Percentiles rank a stretch among this genome's conserved stretches.
These are phyloP conservation scores for Orbicella faveolata DNA, from an alignment of 64 coral and sea anemone genomes.

Conservation along the genomic window DNA sequence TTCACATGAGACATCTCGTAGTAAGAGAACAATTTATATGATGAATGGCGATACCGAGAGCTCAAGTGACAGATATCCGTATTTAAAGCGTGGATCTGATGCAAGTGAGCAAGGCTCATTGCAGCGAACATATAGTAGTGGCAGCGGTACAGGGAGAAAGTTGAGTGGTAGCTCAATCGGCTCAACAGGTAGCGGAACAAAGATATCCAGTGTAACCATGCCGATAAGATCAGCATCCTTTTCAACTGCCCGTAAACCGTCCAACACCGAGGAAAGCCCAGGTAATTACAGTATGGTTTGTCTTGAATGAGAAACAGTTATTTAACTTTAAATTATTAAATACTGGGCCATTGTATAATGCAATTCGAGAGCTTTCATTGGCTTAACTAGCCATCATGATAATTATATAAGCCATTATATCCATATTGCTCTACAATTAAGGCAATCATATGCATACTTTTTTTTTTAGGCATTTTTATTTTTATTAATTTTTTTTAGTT, in stretches of 20 bases:
- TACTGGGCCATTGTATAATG: no score
- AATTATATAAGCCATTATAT: no score
- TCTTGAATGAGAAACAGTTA: no score
- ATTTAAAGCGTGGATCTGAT: constrained; percentile 9
- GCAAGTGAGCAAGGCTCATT: constrained; percentile 12
- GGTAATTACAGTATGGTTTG: constrained; percentile 28
- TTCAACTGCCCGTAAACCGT: constrained; percentile 39
- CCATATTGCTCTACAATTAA: no score
- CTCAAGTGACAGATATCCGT: constrained; percentile 17
- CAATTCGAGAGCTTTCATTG: no score
- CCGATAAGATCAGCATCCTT: constrained; percentile 67
- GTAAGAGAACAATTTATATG: constrained; percentile 63
- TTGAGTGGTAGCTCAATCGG: constrained; percentile 28
- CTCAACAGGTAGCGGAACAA: constrained; percentile 34
- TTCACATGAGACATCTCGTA: neutral
- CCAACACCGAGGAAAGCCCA: constrained; percentile 44
- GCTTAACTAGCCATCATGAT: no score
- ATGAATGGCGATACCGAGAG: constrained; percentile 48
- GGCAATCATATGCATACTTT: no score
- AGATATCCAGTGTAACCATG: constrained; percentile 82
- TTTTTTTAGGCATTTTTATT: no score
- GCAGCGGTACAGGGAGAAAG: constrained; percentile 35
- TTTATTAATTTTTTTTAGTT: no score
- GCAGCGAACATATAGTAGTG: constrained; percentile 49
- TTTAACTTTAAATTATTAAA: no score